Evolutionary conservation across 1,140 invertebrate genomes (phyloP).

Genomic region (Cotesia glomerata): DNA sequence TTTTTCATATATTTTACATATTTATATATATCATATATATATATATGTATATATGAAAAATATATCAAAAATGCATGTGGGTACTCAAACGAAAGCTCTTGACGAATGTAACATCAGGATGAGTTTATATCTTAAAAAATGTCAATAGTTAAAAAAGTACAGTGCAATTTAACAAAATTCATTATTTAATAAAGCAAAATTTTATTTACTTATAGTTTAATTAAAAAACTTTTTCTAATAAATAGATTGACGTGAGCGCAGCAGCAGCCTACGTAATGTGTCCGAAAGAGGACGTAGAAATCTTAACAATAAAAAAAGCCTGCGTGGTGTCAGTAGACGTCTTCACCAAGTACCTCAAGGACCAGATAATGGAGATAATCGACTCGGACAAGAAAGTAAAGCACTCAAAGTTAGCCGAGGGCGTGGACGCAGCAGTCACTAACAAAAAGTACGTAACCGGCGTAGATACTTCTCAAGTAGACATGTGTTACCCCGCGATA

Average conservation of each 20-base stretch:
- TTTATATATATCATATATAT: too few relatives aligned
- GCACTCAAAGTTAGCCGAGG: slow-evolving; percentile 93
- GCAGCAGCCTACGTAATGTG: slow-evolving; percentile 88
- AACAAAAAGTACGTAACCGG: slow-evolving; percentile 95
- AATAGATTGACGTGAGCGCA: slow-evolving; percentile 83
- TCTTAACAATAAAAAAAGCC: slow-evolving; percentile 93
- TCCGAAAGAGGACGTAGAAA: slow-evolving; percentile 93
- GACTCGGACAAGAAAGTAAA: slow-evolving; percentile 97
- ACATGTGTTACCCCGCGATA: slow-evolving; percentile 98
- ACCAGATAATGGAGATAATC: slow-evolving; percentile 98
- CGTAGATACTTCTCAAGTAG: slow-evolving; percentile 85
- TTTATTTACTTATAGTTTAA: too few relatives aligned
- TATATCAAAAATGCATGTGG: too few relatives aligned
- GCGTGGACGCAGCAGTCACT: slow-evolving; percentile 87
- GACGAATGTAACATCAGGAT: too few relatives aligned
- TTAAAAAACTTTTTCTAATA: background rate
- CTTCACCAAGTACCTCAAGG: slow-evolving; percentile 95
- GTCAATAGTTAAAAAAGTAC: too few relatives aligned
- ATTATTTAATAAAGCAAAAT: too few relatives aligned
- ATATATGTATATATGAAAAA: too few relatives aligned
- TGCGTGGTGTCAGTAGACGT: slow-evolving; percentile 92
- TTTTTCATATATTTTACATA: too few relatives aligned
- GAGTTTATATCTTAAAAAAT: too few relatives aligned
- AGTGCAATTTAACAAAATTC: too few relatives aligned
- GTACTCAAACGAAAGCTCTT: too few relatives aligned